phyloP scores from a whole-genome alignment of 1,140 invertebrate genomes.

The Penaeus chinensis region DNA sequence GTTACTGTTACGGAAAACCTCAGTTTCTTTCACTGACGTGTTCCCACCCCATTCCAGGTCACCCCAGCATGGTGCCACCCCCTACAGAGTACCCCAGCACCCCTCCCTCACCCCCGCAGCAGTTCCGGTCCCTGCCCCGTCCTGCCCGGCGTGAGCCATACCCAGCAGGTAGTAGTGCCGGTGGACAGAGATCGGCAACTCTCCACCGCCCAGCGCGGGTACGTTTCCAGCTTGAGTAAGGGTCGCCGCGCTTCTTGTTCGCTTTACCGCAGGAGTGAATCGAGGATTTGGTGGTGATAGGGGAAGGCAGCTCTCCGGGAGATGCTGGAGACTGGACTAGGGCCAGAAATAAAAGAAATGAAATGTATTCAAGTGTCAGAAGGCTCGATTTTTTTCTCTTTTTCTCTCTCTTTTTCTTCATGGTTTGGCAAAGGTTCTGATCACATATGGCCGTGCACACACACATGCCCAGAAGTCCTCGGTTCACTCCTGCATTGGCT shows the following conservation, averaged over 20 bases:
- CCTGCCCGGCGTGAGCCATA: conserved; percentile 60
- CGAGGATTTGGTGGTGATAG: too few species aligned
- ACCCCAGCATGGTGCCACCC: background rate
- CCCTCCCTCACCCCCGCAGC: conserved; percentile 63
- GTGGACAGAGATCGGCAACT: conserved; percentile 58
- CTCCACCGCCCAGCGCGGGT: conserved; percentile 64
- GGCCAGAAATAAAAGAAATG: too few species aligned
- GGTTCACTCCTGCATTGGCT: conserved; percentile 53
- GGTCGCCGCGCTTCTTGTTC: conserved; percentile 64
- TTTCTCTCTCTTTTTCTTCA: background rate
- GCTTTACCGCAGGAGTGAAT: conserved; percentile 36
- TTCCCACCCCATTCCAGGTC: conserved; percentile 15
- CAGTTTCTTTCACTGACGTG: too few species aligned
- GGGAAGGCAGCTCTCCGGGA: too few species aligned
- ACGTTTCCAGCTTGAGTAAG: conserved; percentile 65
- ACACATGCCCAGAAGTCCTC: background rate
- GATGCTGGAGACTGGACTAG: too few species aligned
- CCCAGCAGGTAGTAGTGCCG: conserved; percentile 38
- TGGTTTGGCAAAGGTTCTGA: background rate
- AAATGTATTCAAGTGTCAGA: background rate
- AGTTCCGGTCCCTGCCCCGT: conserved; percentile 62
- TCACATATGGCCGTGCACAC: too few species aligned
- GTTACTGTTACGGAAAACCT: too few species aligned
- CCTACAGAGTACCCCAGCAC: conserved; percentile 61
- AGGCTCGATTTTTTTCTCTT: background rate